Conservation (phyloP, 2,113 vertebrate genomes). For the Miniopterus natalensis region DNA sequence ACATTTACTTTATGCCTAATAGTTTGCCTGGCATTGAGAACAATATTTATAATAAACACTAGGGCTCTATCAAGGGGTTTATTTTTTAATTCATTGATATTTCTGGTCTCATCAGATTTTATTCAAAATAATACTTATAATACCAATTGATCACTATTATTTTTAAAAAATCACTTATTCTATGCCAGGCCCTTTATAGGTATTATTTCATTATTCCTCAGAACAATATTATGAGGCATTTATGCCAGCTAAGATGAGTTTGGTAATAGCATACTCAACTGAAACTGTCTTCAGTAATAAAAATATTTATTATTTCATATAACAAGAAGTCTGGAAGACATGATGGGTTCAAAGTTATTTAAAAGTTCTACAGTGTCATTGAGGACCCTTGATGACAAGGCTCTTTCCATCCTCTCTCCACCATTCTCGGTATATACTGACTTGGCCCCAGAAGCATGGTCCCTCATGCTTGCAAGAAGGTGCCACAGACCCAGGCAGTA, state of each 20-base stretch:
- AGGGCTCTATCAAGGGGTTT: background rate
- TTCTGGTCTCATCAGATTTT: background rate
- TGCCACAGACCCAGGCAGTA: background rate
- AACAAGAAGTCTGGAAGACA: background rate
- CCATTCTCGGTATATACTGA: background rate
- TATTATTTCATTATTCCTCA: background rate
- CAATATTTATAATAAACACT: background rate
- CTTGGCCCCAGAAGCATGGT: background rate
- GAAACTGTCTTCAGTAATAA: background rate
- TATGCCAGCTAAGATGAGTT: background rate
- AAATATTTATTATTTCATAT: background rate
- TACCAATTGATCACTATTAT: background rate
- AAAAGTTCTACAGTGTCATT: background rate
- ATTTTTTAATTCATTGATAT: constrained; percentile 29
- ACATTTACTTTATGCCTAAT: background rate
- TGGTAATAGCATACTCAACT: background rate
- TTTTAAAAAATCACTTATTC: background rate
- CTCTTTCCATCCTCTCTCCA: background rate
- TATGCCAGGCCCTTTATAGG: background rate
- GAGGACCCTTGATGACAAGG: background rate
- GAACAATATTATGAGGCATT: background rate
- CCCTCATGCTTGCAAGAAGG: background rate
- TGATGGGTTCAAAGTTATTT: background rate
- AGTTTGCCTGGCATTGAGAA: background rate
- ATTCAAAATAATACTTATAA: background rate